phyloP scores from a whole-genome alignment of 2,113 vertebrate genomes.

The Jacana jacana region DNA sequence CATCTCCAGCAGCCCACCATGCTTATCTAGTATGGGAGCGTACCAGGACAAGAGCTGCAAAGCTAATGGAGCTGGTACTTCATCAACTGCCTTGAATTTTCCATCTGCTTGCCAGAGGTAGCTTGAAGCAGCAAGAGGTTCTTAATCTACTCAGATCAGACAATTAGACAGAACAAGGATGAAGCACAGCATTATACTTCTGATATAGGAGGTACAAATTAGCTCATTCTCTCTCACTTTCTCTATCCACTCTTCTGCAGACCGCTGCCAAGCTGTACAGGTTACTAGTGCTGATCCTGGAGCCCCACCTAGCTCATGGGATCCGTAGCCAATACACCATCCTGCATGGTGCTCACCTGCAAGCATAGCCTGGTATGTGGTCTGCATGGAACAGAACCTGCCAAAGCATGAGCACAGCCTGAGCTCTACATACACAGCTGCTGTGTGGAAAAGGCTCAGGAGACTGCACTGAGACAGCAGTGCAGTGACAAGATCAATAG shows the following conservation, averaged over 20 bases:
- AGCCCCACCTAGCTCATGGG: background rate
- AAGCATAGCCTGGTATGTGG: background rate
- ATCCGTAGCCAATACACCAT: background rate
- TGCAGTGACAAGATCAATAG: background rate
- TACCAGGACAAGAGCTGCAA: background rate
- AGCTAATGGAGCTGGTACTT: background rate
- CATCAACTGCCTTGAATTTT: background rate
- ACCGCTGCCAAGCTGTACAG: background rate
- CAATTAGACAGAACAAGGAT: background rate
- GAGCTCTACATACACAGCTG: background rate
- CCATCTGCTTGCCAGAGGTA: background rate
- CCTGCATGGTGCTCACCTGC: background rate
- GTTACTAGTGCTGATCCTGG: background rate
- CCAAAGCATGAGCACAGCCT: background rate
- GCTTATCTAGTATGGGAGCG: background rate
- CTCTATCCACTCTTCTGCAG: background rate
- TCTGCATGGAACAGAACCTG: background rate
- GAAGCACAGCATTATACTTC: background rate
- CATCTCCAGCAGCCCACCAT: background rate
- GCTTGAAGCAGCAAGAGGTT: background rate
- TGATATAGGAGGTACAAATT: background rate
- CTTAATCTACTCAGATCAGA: background rate
- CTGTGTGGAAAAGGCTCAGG: background rate
- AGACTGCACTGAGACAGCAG: background rate
- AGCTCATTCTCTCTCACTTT: background rate